Evolutionary conservation across 2,113 vertebrate species (phyloP), one percentile per base, ranked within the genome.

Genomic region (Onychostruthus taczanowskii): DNA sequence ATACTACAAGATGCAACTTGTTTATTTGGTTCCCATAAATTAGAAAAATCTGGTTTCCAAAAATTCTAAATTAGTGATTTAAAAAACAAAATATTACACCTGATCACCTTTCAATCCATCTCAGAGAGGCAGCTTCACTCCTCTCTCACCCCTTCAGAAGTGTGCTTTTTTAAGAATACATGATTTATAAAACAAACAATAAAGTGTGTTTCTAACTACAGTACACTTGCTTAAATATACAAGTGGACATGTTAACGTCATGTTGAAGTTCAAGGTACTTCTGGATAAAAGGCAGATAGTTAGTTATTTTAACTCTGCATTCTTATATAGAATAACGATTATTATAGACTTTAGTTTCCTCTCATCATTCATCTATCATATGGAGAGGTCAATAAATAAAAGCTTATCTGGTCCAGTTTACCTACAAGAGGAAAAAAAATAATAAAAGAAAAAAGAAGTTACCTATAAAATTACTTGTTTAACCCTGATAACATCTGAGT

Each of bases 1-100:
- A 97, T 95, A 93, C 94, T 95, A 84, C 61, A 96, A 96, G 95
- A 97, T 31, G 8, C 87, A 93, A 96, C 58, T 62, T 78, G 80
- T 97, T 97, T 95, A 96, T 97, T 97, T 98, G 96, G 94, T 97
- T 97, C 94, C 91, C 92, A 95, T 97, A 97, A 97, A 94, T 97
- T 98, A 98, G 96, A 98, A 98, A 97, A 98, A 96, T 92, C 92
- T 96, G 93, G 68, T 97, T 98, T 97, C 84, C 74, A 95, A 96
- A 97, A 96, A 93, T 69, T 94, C 91, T 95, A 93, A 94, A 64
- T 96, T 96, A 96, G 70, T 87, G 68, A 96, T 94, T 95, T 93
- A 95, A 95, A 96, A 90, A 95, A 30, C 39, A 93, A 94, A 97
- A 93, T 90, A 87, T 90, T 97, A 97, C 90, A 97, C 93, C 90